A percentile compares a stretch with the other conserved stretches of the same genome.
Evolutionary conservation across 1,140 invertebrate genomes (phyloP).

Genomic region (Orius insidiosus): DNA sequence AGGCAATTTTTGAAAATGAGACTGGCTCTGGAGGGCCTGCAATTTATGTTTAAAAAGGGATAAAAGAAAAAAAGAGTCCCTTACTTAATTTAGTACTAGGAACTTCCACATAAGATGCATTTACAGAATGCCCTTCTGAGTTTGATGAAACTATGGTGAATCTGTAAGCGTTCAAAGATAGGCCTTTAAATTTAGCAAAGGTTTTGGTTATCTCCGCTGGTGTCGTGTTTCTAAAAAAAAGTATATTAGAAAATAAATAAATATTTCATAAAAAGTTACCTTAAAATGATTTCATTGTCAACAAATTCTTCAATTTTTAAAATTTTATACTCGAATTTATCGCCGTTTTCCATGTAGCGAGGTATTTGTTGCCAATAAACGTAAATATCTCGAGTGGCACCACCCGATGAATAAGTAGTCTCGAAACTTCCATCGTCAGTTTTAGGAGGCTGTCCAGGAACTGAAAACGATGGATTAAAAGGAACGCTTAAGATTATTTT

Average conservation of each 20-base stretch:
- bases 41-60: too few species aligned
- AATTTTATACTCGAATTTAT: slow-evolving; percentile 30
- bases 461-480: slow-evolving; percentile 14
- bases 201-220: slow-evolving; percentile 29
- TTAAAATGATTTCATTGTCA: background rate
- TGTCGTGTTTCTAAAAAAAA: slow-evolving; percentile 21
- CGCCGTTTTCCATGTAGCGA: slow-evolving; percentile 37
- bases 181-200: slow-evolving; percentile 33
- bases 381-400: slow-evolving; percentile 33
- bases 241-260: background rate
- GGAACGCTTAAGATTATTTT: background rate
- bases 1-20: slow-evolving; percentile 47
- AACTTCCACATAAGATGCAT: slow-evolving; percentile 37
- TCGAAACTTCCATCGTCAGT: slow-evolving; percentile 47
- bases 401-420: slow-evolving; percentile 25
- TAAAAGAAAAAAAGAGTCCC: slow-evolving; percentile 18
- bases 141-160: slow-evolving; percentile 38
- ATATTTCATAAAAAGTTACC: background rate
- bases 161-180: slow-evolving; percentile 29
- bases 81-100: slow-evolving; percentile 37
- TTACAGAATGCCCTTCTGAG: slow-evolving; percentile 33
- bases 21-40: slow-evolving; percentile 32
- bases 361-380: slow-evolving; percentile 52
- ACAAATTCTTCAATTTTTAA: slow-evolving; percentile 27
- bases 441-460: slow-evolving; percentile 38